Percentiles rank a stretch among this genome's conserved stretches.
These are phyloP conservation scores for Stegastes partitus DNA, from an alignment of 2,113 vertebrate genomes.

Conservation along the genomic window DNA sequence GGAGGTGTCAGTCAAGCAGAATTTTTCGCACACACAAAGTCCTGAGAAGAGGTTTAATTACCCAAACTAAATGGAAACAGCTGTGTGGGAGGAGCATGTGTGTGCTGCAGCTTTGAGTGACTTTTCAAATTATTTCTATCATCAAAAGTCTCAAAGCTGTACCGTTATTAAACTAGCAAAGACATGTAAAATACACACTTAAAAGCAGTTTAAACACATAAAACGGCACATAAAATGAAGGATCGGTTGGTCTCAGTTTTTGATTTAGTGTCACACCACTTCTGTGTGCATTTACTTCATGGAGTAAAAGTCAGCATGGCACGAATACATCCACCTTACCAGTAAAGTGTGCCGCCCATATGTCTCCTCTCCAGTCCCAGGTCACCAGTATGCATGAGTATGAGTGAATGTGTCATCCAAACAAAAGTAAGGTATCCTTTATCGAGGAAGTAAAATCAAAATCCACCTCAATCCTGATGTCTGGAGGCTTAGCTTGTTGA, in stretches of 20 bases:
- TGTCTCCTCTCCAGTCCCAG: slow-evolving; percentile 13
- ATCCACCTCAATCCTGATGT: background rate
- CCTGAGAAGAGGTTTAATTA: background rate
- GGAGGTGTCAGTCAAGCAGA: no score
- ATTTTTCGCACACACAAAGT: background rate
- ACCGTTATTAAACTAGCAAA: no score
- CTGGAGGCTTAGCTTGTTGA: background rate
- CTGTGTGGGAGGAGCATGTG: background rate
- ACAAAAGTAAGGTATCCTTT: slow-evolving; percentile 4
- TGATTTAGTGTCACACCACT: no score
- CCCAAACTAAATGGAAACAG: slow-evolving; percentile 3
- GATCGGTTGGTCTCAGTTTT: no score
- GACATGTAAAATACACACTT: no score
- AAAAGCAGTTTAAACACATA: no score
- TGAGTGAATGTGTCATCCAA: slow-evolving; percentile 8
- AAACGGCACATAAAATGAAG: background rate
- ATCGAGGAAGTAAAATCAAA: background rate
- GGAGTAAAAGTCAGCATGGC: no score
- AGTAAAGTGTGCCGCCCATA: background rate
- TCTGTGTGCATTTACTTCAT: no score
- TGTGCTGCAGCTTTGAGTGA: no score
- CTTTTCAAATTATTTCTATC: background rate
- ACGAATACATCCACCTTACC: slow-evolving; percentile 1
- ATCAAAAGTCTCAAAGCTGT: background rate
- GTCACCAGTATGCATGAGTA: slow-evolving; percentile 2